Evolutionary conservation across 1,140 invertebrate genomes (phyloP).

Genomic region (Drosophila busckii): DNA sequence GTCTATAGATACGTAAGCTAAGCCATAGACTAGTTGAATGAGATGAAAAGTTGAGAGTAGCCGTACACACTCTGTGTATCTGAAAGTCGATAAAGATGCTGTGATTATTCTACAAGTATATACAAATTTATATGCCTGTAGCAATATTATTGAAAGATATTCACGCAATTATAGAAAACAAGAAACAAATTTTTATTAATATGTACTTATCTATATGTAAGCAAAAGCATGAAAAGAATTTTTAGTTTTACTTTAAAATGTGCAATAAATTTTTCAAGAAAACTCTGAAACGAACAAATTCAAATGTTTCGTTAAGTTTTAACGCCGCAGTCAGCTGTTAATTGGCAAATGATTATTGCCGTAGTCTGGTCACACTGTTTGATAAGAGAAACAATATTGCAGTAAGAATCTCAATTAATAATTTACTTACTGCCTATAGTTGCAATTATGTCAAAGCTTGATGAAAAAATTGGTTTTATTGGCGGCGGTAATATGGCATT

Average conservation of each 20-base stretch:
- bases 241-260: conserved; percentile 19
- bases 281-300: not conserved
- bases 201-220: conserved; percentile 56
- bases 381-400: conserved; percentile 11
- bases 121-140: conserved; percentile 22
- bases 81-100: conserved; percentile 74
- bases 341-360: too few species aligned
- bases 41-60: conserved; percentile 33
- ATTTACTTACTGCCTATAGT: conserved; percentile 1
- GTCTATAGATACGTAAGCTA: conserved; percentile 36
- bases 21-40: conserved; percentile 49
- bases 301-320: conserved; percentile 6
- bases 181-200: conserved; percentile 49
- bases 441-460: conserved; percentile 64
- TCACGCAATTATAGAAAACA: conserved; percentile 36
- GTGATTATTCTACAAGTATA: conserved; percentile 62
- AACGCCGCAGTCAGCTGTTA: too few species aligned
- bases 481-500: conserved; percentile 97
- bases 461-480: conserved; percentile 89
- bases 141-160: conserved; percentile 53
- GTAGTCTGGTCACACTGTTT: conserved; percentile 18
- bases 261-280: conserved; percentile 39
- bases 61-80: conserved; percentile 31
- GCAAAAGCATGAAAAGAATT: conserved; percentile 25
- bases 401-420: too few species aligned